These are phyloP conservation scores for Podarcis raffonei DNA, from an alignment of 2,113 vertebrate genomes.

Conservation along the genomic window DNA sequence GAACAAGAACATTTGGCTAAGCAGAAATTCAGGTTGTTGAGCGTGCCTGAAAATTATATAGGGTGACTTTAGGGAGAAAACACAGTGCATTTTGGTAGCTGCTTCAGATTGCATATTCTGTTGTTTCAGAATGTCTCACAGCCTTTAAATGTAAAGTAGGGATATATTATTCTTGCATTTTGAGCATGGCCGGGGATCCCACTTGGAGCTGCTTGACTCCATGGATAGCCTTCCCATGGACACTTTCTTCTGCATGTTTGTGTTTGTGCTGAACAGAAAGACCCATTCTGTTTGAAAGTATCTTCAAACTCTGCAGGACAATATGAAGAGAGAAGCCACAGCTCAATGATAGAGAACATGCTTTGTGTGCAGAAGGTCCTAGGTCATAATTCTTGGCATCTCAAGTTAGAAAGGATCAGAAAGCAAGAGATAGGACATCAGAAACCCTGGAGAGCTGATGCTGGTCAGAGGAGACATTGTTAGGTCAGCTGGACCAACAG, in stretches of 20 bases:
- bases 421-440: background rate
- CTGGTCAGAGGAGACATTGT: background rate
- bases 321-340: background rate
- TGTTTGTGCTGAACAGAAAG: background rate
- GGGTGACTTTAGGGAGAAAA: background rate
- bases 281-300: background rate
- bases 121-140: background rate
- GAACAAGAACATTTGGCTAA: constrained; percentile 12
- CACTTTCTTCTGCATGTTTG: background rate
- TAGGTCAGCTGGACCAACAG: background rate
- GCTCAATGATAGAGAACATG: background rate
- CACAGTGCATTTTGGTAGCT: background rate
- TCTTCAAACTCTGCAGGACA: background rate
- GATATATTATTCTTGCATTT: background rate
- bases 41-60: background rate
- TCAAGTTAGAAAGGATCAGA: background rate
- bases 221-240: background rate
- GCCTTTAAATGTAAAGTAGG: background rate
- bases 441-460: background rate
- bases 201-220: background rate
- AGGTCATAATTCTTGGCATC: background rate
- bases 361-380: background rate
- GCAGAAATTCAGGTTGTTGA: background rate
- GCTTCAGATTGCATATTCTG: background rate
- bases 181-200: too few species aligned